Evolutionary conservation across 2,888 invertebrate species (phyloP).

Genomic region (Mesopsocus fuscifrons): DNA sequence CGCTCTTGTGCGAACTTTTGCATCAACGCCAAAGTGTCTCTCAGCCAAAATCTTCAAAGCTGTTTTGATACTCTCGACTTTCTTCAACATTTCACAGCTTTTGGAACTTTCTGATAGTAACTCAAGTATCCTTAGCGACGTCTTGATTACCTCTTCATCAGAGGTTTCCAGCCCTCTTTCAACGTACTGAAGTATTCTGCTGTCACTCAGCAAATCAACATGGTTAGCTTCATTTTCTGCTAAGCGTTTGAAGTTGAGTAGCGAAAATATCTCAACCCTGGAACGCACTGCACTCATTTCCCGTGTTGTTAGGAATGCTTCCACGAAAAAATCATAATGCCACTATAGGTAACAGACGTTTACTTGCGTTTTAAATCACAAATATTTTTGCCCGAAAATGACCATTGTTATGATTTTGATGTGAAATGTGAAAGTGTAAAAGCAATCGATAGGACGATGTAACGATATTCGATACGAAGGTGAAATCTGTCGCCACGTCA

Average conservation of each 20-base stretch:
- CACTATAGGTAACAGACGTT: too few species aligned
- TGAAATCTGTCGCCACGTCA: too few species aligned
- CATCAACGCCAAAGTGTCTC: not conserved
- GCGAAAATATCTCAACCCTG: not conserved
- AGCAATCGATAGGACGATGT: too few species aligned
- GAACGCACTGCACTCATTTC: too few species aligned
- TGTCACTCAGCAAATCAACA: not conserved
- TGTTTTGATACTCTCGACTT: not conserved
- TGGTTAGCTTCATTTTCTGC: constrained; percentile 6
- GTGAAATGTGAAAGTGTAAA: too few species aligned
- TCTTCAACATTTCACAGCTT: not conserved
- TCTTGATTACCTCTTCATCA: constrained; percentile 4
- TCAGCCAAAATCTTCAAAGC: not conserved
- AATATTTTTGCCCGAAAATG: too few species aligned
- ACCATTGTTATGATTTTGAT: too few species aligned
- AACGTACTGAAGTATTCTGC: not conserved
- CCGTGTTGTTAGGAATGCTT: too few species aligned
- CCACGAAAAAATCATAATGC: too few species aligned
- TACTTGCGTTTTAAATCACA: too few species aligned
- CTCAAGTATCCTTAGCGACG: constrained; percentile 3
- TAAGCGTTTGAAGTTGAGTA: constrained; percentile 4
- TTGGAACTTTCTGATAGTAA: not conserved
- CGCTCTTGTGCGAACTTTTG: not conserved
- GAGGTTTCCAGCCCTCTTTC: not conserved
- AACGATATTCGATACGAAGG: too few species aligned